A percentile compares a stretch with the other conserved stretches of the same genome.
These are phyloP conservation scores for Aleiodes sp. DNA, from an alignment of 1,140 invertebrate species.

Conservation along the genomic window DNA sequence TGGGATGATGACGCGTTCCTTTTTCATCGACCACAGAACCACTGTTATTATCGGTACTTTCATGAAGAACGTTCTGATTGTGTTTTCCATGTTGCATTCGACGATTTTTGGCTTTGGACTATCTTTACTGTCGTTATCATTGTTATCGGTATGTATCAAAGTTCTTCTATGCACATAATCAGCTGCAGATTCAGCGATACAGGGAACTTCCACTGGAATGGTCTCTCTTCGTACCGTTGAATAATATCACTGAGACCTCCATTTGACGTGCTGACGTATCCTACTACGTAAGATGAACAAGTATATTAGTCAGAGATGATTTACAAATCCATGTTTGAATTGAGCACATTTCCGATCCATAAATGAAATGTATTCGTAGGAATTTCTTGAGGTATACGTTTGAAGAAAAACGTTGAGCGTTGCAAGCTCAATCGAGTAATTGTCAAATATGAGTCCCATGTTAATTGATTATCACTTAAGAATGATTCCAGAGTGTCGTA, in stretches of 20 bases:
- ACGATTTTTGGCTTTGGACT: conserved; percentile 46
- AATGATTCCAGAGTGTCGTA: conserved; percentile 33
- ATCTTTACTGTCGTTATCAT: conserved; percentile 48
- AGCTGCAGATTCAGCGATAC: conserved; percentile 55
- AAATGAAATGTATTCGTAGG: conserved; percentile 50
- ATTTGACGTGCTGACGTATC: neutral
- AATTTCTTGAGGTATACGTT: conserved; percentile 36
- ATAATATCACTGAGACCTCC: conserved; percentile 43
- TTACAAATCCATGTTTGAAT: conserved; percentile 58
- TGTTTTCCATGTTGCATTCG: conserved; percentile 45
- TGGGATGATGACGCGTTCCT: too few species aligned
- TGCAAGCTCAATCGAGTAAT: conserved; percentile 35
- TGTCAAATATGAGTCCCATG: conserved; percentile 33
- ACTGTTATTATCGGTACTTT: too few species aligned
- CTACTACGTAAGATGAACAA: conserved; percentile 45
- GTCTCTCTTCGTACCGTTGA: conserved; percentile 46
- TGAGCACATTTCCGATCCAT: conserved; percentile 45
- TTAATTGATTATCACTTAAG: conserved; percentile 32
- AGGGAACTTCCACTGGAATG: conserved; percentile 44
- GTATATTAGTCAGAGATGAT: conserved; percentile 57
- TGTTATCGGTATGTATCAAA: conserved; percentile 50
- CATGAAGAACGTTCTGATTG: too few species aligned
- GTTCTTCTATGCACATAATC: conserved; percentile 50
- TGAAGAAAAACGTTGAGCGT: conserved; percentile 36
- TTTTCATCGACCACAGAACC: too few species aligned